Evolutionary conservation across 2,888 invertebrate genomes (phyloP), one percentile per base, ranked within the genome.

Genomic region (Balanococcus diminutus): DNA sequence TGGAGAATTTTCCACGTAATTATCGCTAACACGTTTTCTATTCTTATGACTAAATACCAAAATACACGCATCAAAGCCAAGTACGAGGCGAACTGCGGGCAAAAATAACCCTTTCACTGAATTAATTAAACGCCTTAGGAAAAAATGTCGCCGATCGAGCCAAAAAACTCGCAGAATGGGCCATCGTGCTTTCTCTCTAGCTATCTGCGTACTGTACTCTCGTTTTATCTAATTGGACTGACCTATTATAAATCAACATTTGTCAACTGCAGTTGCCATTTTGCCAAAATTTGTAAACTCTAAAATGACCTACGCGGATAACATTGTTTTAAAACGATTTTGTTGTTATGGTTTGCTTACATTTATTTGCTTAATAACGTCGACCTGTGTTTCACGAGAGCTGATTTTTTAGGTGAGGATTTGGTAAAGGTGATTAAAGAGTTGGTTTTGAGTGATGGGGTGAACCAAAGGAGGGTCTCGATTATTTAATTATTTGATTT

Each of bases 221-320:
- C 75, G 36, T 79, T 79, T 79, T 79, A 79, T 79, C 75, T 79
- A 79, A 79, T 79, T 79, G 75, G 75, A 79, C 75, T 79, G 75
- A 79, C 75, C 75, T 79, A 79, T 79, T 79, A 79, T 36, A 79
- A 79, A 79, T 79, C 75, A 79, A 79, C 75, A 79, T 79, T 79
- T 36, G 75, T 79, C 75, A 79, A 79, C 32, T 36, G 75, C 36
- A 36, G 31, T 79, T 79, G 75, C 75, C 75, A 79, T 79, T 79
- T 79, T 79, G 75, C 75, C 75, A 79, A 79, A 79, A 79, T 79
- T 1, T 79, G 25, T 79, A 28, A 67, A 67, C 14, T 67, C 14
- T 67, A 14, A 28, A 67, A 28, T 28, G 28, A 11, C 67, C 28
- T 56, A 56, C 56, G 56, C 14, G 56, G 56, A 22, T 67, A 67